Percentiles rank a stretch among this genome's conserved stretches.
These are phyloP conservation scores for Yponomeuta malinellus DNA, from an alignment of 2,888 invertebrate species.

Conservation along the genomic window DNA sequence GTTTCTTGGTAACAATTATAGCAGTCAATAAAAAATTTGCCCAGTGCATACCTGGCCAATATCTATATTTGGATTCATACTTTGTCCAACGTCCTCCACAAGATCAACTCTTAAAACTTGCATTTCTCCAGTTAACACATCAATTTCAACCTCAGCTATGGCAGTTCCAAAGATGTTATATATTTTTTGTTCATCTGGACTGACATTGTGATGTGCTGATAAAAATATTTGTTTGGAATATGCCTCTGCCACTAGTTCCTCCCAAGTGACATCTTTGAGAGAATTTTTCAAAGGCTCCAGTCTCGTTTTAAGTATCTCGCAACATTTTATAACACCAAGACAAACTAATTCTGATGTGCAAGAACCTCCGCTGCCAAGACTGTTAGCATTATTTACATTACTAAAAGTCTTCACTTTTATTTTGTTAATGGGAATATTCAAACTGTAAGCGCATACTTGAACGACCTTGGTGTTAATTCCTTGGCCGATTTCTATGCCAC, in stretches of 20 bases:
- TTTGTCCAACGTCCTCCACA: constrained; percentile 74
- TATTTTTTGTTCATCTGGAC: constrained; percentile 27
- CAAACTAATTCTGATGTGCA: constrained; percentile 78
- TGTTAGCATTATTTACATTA: constrained; percentile 78
- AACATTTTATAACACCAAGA: constrained; percentile 65
- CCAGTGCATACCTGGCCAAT: constrained; percentile 62
- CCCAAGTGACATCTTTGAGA: constrained; percentile 67
- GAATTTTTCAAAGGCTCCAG: constrained; percentile 57
- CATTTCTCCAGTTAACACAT: constrained; percentile 78
- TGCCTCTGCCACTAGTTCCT: constrained; percentile 65
- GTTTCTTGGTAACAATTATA: no score
- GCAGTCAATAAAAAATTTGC: no score
- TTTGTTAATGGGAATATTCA: constrained; percentile 78
- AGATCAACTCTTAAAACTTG: constrained; percentile 71
- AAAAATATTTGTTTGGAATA: constrained; percentile 49
- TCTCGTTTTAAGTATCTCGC: constrained; percentile 55
- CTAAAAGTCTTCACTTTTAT: constrained; percentile 80
- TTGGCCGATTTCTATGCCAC: constrained; percentile 82
- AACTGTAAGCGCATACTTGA: constrained; percentile 78
- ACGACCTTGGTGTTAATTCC: constrained; percentile 82
- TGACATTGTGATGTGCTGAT: constrained; percentile 32
- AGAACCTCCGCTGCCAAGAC: constrained; percentile 79
- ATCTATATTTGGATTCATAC: constrained; percentile 74
- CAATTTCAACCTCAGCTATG: constrained; percentile 78
- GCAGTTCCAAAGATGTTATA: constrained; percentile 71